These are phyloP conservation scores for Trichonephila inaurata DNA, from an alignment of 1,140 invertebrate genomes.

Conservation along the genomic window DNA sequence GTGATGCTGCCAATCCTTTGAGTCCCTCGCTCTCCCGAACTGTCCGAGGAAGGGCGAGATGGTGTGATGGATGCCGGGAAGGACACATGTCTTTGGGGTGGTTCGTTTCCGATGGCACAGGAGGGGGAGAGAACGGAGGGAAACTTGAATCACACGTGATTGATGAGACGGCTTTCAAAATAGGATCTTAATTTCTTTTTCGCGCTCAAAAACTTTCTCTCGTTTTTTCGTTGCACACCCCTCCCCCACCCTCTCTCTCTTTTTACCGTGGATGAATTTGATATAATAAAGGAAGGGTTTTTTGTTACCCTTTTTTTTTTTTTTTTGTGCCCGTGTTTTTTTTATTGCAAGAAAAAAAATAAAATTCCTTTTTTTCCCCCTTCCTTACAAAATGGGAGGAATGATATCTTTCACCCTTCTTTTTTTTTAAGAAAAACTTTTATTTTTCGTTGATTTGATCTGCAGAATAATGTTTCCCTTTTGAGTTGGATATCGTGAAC, in stretches of 20 bases:
- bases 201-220: slow-evolving; percentile 8
- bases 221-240: not conserved
- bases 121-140: not conserved
- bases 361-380: not conserved
- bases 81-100: slow-evolving; percentile 27
- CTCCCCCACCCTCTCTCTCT: not conserved
- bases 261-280: not conserved
- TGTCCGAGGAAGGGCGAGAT: not conserved
- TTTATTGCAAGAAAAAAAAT: not conserved
- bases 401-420: not conserved
- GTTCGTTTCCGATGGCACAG: slow-evolving; percentile 35
- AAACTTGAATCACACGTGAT: slow-evolving; percentile 42
- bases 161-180: slow-evolving; percentile 57
- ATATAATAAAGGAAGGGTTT: slow-evolving; percentile 59
- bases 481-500: too few relatives aligned
- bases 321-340: not conserved
- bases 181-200: slow-evolving; percentile 70
- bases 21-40: not conserved
- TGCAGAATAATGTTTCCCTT: too few relatives aligned
- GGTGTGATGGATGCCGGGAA: slow-evolving; percentile 63
- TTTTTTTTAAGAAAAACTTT: not conserved
- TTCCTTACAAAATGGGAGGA: not conserved
- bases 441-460: too few relatives aligned
- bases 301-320: slow-evolving; percentile 17
- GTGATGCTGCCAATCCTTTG: not conserved